A percentile compares a stretch with the other conserved stretches of the same genome.
Conservation (phyloP, 2,113 vertebrate genomes). For the Cryptotis parvus region DNA sequence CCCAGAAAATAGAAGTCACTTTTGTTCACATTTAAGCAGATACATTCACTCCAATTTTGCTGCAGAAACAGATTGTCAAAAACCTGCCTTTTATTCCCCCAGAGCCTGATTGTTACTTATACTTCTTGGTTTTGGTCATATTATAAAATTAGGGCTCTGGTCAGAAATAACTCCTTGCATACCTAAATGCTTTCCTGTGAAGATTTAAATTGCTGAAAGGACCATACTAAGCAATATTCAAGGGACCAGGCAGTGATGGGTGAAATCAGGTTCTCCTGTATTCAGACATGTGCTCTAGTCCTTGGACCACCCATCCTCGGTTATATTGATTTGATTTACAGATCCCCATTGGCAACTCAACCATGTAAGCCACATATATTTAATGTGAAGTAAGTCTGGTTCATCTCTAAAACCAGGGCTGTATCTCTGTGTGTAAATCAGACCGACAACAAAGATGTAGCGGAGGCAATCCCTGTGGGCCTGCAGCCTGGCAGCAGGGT, state of each 20-base stretch:
- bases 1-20: slow-evolving; percentile 67
- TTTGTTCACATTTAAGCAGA: slow-evolving; percentile 51
- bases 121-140: slow-evolving; percentile 68
- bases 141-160: slow-evolving; percentile 68
- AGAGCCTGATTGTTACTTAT: slow-evolving; percentile 70
- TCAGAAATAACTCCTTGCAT: slow-evolving; percentile 56
- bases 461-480: background rate
- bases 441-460: background rate
- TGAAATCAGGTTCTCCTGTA: too few species aligned
- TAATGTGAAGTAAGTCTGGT: background rate
- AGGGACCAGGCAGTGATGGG: too few species aligned
- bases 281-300: too few species aligned
- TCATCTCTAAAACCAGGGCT: background rate
- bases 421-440: background rate
- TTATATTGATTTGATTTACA: too few species aligned
- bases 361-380: background rate
- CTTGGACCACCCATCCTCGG: too few species aligned
- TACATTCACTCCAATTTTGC: slow-evolving; percentile 66
- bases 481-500: background rate
- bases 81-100: slow-evolving; percentile 66
- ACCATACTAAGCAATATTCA: too few species aligned
- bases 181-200: slow-evolving; percentile 65
- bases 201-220: slow-evolving; percentile 62
- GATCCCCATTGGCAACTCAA: too few species aligned
- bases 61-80: slow-evolving; percentile 79